These are phyloP conservation scores for Rhynchonycteris naso DNA, from an alignment of 2,797 vertebrate genomes.

Conservation along the genomic window DNA sequence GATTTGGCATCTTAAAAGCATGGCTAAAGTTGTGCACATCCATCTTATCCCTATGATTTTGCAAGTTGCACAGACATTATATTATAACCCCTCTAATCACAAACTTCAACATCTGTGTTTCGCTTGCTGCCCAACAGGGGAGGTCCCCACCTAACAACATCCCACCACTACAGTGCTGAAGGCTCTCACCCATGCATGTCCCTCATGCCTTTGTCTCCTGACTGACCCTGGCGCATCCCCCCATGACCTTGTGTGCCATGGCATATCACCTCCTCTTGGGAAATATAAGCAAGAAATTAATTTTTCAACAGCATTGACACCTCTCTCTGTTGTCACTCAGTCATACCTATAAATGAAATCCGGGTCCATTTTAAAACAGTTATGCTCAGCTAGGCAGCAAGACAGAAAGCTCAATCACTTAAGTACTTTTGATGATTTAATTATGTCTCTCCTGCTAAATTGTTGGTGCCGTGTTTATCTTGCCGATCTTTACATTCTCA, in stretches of 20 bases:
- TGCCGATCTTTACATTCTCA: neutral
- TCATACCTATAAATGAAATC: neutral
- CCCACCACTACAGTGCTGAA: neutral
- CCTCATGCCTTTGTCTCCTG: neutral
- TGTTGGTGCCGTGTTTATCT: neutral
- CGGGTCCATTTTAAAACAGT: neutral
- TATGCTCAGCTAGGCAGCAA: neutral
- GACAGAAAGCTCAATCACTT: neutral
- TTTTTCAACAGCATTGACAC: neutral
- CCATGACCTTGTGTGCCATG: neutral
- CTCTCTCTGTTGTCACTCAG: neutral
- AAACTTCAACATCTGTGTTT: neutral
- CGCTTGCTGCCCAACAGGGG: neutral
- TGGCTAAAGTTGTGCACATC: neutral
- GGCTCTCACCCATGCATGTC: neutral
- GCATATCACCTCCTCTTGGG: neutral
- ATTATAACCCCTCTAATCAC: neutral
- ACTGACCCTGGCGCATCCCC: neutral
- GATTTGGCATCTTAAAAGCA: neutral
- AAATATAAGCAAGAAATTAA: neutral
- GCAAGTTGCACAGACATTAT: neutral
- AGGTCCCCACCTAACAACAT: too few species aligned
- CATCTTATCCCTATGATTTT: neutral
- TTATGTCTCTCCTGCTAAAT: neutral
- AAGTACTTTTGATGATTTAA: neutral